Conservation (phyloP, 2,888 invertebrate genomes). For the Eilema sororculum region DNA sequence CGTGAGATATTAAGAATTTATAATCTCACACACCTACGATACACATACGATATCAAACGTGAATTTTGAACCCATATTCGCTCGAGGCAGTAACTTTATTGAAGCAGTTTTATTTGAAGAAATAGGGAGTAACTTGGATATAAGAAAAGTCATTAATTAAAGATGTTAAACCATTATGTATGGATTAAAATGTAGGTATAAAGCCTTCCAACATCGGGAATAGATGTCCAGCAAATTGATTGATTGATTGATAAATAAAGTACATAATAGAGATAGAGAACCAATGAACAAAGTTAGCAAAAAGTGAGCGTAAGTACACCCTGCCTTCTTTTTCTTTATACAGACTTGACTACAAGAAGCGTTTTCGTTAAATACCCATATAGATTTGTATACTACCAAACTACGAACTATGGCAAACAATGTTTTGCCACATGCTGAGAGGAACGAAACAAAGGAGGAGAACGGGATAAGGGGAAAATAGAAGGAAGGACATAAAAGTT, state of each 20-base stretch:
- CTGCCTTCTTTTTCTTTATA: background rate
- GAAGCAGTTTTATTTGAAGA: too few relatives aligned
- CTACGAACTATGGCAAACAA: background rate
- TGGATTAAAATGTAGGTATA: too few relatives aligned
- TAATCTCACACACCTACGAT: slow-evolving; percentile 35
- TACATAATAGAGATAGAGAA: background rate
- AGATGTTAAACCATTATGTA: too few relatives aligned
- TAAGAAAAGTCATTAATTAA: background rate
- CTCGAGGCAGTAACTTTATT: background rate
- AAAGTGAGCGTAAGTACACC: background rate
- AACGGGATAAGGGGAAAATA: background rate
- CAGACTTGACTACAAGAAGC: background rate
- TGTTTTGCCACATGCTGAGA: background rate
- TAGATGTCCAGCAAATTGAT: too few relatives aligned
- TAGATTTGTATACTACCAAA: background rate
- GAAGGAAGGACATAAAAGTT: background rate
- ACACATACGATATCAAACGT: slow-evolving; percentile 20
- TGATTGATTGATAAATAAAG: too few relatives aligned
- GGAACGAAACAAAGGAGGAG: background rate
- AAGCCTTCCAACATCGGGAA: too few relatives aligned
- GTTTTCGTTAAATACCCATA: background rate
- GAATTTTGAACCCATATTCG: slow-evolving; percentile 4
- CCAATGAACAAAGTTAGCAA: background rate
- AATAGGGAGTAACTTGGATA: background rate
- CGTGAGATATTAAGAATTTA: slow-evolving; percentile 40